Conservation (phyloP, 2,113 vertebrate genomes). For the Willisornis vidua region DNA sequence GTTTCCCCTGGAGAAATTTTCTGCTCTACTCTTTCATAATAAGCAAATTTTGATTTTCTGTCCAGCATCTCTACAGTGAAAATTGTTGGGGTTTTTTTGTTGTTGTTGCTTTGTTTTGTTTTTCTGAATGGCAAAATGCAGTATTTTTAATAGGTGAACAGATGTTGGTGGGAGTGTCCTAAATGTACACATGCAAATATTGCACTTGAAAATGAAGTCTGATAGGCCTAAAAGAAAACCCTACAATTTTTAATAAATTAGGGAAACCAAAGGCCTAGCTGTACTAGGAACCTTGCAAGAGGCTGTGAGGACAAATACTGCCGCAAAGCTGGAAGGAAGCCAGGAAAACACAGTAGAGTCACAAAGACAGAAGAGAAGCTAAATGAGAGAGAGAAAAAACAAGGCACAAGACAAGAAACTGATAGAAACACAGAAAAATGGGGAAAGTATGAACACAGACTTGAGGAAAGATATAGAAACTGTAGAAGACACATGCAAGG, state of each 20-base stretch:
- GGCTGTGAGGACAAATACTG: slow-evolving; percentile 31
- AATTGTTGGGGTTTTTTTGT: background rate
- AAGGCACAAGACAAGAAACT: background rate
- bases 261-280: background rate
- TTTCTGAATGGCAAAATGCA: background rate
- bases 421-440: background rate
- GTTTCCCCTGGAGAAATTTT: background rate
- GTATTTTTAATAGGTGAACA: background rate
- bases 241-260: background rate
- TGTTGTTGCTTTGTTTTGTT: background rate
- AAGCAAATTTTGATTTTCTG: background rate
- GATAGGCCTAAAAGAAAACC: background rate
- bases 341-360: slow-evolving; percentile 8
- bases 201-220: background rate
- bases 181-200: background rate
- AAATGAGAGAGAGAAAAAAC: slow-evolving; percentile 12
- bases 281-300: background rate
- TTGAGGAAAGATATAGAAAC: background rate
- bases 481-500: background rate
- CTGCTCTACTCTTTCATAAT: background rate
- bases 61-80: background rate
- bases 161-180: background rate
- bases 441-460: slow-evolving; percentile 17
- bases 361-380: background rate
- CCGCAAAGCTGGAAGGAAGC: slow-evolving; percentile 50